Conservation (phyloP, 2,888 invertebrate genomes). For the Arrhopalites spinosus region DNA sequence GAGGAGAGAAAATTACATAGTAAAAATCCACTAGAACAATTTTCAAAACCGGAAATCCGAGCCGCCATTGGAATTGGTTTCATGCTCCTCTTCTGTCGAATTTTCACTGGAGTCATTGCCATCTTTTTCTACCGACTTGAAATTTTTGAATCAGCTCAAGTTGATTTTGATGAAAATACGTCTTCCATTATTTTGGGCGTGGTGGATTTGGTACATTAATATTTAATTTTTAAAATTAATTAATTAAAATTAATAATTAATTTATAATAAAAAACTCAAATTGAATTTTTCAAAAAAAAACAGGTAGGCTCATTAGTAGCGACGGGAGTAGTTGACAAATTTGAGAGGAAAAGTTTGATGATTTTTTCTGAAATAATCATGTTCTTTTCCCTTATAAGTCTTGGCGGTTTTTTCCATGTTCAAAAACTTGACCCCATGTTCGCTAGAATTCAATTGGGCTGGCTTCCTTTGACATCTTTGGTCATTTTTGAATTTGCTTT, state of each 20-base stretch:
- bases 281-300: too few species aligned
- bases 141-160: constrained; percentile 48
- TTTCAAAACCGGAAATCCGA: constrained; percentile 26
- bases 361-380: constrained; percentile 48
- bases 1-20: background rate
- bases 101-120: constrained; percentile 2
- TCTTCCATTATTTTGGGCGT: constrained; percentile 48
- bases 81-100: constrained; percentile 44
- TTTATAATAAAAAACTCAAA: too few species aligned
- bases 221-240: too few species aligned
- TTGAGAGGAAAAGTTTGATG: constrained; percentile 46
- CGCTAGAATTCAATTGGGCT: background rate
- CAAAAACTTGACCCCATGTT: background rate
- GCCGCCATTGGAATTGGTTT: constrained; percentile 37
- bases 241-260: too few species aligned
- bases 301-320: too few species aligned
- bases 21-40: background rate
- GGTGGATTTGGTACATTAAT: constrained; percentile 45
- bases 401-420: constrained; percentile 41
- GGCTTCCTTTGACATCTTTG: constrained; percentile 39
- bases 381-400: constrained; percentile 32
- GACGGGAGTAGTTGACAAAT: constrained; percentile 46
- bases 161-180: constrained; percentile 41
- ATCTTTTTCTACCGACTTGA: constrained; percentile 39
- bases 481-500: background rate